Conservation (phyloP, 37 sponge, comb jelly and placozoan genomes). For the Halisarca cf. caerulea region DNA sequence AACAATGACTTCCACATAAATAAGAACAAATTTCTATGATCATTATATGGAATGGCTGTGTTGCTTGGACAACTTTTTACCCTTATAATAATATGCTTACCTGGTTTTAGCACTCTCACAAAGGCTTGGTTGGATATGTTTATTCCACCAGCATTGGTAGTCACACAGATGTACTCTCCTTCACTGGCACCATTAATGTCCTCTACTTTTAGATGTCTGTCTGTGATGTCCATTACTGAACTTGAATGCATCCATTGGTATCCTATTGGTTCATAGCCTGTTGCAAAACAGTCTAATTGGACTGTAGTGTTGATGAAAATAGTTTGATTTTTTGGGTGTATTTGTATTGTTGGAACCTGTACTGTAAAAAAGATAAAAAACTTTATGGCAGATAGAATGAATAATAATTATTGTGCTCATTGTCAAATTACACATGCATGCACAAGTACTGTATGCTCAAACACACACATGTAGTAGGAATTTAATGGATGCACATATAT, state of each 20-base stretch:
- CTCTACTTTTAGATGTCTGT: neutral
- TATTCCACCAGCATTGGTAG: slow-evolving; percentile 9
- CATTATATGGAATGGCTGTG: no score
- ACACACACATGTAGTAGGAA: no score
- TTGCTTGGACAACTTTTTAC: no score
- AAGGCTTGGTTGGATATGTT: neutral
- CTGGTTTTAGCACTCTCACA: slow-evolving; percentile 5
- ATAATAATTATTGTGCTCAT: neutral
- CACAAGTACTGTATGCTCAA: no score
- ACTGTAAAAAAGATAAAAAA: neutral
- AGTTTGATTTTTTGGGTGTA: slow-evolving; percentile 3
- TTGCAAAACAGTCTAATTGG: neutral
- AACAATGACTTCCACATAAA: no score
- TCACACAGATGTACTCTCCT: slow-evolving; percentile 18
- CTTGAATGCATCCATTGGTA: slow-evolving; percentile 11
- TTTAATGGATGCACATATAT: no score
- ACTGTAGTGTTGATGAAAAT: slow-evolving; percentile 4
- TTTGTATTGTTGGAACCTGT: neutral
- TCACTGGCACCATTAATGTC: neutral
- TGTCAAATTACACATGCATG: no score
- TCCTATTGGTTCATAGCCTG: neutral
- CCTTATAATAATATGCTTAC: no score
- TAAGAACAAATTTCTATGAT: no score
- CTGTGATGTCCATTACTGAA: neutral
- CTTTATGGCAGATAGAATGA: neutral